Evolutionary conservation across 1,140 invertebrate species (phyloP).

Genomic region (Pinna nobilis): DNA sequence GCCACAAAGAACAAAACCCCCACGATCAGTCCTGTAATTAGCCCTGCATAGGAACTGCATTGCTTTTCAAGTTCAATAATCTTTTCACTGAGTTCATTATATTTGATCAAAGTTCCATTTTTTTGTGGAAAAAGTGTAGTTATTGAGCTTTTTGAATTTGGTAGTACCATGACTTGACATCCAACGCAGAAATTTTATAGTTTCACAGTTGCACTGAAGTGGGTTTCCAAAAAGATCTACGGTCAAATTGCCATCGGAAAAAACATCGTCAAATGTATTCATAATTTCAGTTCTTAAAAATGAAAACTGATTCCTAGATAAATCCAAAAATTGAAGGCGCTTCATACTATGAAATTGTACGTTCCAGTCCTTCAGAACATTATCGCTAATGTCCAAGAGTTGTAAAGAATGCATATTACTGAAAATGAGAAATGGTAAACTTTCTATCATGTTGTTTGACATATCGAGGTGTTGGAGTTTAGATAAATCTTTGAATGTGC

Average conservation of each 20-base stretch:
- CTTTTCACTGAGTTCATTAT: background rate
- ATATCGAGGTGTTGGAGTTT: background rate
- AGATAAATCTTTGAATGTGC: background rate
- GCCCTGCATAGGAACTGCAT: background rate
- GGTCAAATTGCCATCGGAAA: background rate
- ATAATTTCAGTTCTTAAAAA: background rate
- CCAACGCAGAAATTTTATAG: constrained; percentile 17
- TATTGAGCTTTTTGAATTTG: background rate
- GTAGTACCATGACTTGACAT: background rate
- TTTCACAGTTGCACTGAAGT: constrained; percentile 19
- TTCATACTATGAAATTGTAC: background rate
- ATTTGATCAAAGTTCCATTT: background rate
- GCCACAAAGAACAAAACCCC: background rate
- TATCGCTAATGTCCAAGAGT: constrained; percentile 24
- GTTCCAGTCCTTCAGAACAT: background rate
- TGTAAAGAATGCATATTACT: background rate
- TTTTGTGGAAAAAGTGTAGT: background rate
- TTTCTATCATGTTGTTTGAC: background rate
- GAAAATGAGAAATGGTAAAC: background rate
- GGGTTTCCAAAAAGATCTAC: constrained; percentile 34
- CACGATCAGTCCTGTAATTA: background rate
- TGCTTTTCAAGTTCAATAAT: constrained; percentile 7
- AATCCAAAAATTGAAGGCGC: constrained; percentile 25
- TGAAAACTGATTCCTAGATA: constrained; percentile 32
- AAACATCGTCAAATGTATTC: background rate